phyloP scores from a whole-genome alignment of 2,113 vertebrate species.

The Fukomys damarensis region DNA sequence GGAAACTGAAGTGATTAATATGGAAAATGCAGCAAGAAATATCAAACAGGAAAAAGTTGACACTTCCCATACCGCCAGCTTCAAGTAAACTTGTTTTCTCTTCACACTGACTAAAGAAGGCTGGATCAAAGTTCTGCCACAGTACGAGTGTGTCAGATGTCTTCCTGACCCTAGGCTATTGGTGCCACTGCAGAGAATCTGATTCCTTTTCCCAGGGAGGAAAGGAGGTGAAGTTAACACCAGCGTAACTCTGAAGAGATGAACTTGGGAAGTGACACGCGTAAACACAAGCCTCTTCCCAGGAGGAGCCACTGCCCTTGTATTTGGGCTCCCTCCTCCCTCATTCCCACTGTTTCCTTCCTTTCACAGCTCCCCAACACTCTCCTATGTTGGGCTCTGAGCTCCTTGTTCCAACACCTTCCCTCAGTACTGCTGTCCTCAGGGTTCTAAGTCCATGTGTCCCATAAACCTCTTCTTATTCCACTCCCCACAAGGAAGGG shows the following conservation, averaged over 20 bases:
- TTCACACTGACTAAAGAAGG: not conserved
- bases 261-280: not conserved
- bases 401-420: not conserved
- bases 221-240: not conserved
- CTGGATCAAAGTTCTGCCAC: not conserved
- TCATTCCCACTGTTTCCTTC: not conserved
- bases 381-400: not conserved
- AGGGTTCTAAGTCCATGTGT: not conserved
- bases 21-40: slow-evolving; percentile 6
- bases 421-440: not conserved
- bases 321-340: not conserved
- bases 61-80: not conserved
- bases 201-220: not conserved
- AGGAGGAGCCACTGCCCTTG: not conserved
- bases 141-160: not conserved
- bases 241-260: slow-evolving; percentile 2
- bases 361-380: not conserved
- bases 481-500: not conserved
- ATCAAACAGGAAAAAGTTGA: slow-evolving; percentile 26
- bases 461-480: not conserved
- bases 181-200: not conserved
- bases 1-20: slow-evolving; percentile 42
- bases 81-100: slow-evolving; percentile 22
- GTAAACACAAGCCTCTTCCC: not conserved
- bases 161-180: not conserved